Conservation (phyloP, 2,888 invertebrate genomes). For the Cenopis cana region DNA sequence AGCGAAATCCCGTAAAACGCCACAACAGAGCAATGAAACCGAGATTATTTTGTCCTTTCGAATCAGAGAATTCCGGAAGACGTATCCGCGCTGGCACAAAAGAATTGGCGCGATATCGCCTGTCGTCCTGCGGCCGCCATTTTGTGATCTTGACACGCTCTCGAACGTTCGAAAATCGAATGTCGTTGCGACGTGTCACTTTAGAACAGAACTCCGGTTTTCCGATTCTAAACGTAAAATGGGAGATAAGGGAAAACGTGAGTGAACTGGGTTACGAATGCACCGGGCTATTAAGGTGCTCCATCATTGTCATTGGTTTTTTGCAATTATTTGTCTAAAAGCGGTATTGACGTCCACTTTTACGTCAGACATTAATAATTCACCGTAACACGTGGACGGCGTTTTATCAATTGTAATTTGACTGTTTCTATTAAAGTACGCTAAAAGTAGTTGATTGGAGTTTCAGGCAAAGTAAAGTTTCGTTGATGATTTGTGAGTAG, state of each 20-base stretch:
- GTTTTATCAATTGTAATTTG: not conserved
- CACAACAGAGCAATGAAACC: constrained; percentile 66
- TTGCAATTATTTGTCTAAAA: constrained; percentile 37
- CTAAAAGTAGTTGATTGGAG: not conserved
- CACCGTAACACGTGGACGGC: not conserved
- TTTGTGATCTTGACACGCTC: constrained; percentile 61
- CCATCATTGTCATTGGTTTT: constrained; percentile 36
- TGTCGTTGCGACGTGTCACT: constrained; percentile 69
- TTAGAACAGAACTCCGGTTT: constrained; percentile 52
- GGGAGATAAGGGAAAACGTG: constrained; percentile 40
- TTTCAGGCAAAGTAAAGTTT: not conserved
- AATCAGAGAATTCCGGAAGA: constrained; percentile 68
- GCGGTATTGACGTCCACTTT: constrained; percentile 23
- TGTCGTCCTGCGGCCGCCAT: constrained; percentile 70
- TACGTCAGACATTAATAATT: constrained; percentile 37
- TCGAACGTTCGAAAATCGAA: constrained; percentile 78
- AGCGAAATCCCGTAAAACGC: constrained; percentile 44
- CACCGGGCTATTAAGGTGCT: constrained; percentile 34
- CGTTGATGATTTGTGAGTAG: not conserved
- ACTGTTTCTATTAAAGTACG: not conserved
- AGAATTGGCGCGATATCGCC: constrained; percentile 81
- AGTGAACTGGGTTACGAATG: constrained; percentile 30
- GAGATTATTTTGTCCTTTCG: constrained; percentile 76
- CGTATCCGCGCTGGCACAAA: constrained; percentile 75
- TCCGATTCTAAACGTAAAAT: constrained; percentile 50